phyloP scores from a whole-genome alignment of 2,888 invertebrate species.

The Ochropacha duplaris region DNA sequence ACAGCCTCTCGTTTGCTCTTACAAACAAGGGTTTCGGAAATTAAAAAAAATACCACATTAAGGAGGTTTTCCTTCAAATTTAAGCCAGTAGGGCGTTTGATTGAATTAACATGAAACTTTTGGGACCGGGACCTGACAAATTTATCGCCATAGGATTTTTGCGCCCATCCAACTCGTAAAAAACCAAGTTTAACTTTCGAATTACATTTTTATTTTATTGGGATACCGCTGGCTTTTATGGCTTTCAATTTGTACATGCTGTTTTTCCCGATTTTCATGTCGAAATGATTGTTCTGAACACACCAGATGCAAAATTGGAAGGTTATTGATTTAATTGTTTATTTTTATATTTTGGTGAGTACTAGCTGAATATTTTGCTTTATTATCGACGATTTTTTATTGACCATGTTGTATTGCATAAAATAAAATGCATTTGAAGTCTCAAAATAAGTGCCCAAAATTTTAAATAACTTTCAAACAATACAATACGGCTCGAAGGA shows the following conservation, averaged over 20 bases:
- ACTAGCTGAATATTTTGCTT: not conserved
- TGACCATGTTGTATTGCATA: too few species aligned
- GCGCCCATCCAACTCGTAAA: conserved; percentile 54
- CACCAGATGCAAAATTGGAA: not conserved
- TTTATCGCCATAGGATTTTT: conserved; percentile 69
- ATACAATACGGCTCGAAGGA: conserved; percentile 4
- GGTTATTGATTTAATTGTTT: not conserved
- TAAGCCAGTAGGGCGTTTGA: conserved; percentile 67
- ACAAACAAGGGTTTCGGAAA: conserved; percentile 11
- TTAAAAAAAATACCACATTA: conserved; percentile 46
- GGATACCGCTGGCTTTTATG: conserved; percentile 44
- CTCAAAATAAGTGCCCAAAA: not conserved
- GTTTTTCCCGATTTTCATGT: conserved; percentile 10
- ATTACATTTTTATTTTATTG: conserved; percentile 66
- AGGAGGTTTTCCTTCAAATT: conserved; percentile 63
- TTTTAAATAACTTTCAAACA: not conserved
- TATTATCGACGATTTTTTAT: too few species aligned
- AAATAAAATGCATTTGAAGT: not conserved
- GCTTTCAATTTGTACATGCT: conserved; percentile 46
- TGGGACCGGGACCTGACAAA: conserved; percentile 58
- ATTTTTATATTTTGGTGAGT: not conserved
- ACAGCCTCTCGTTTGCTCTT: conserved; percentile 14
- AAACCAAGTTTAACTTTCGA: conserved; percentile 59
- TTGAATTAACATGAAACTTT: conserved; percentile 80
- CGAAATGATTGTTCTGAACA: not conserved